phyloP scores from a whole-genome alignment of 2,888 invertebrate species.

The Embidobia sp. region DNA sequence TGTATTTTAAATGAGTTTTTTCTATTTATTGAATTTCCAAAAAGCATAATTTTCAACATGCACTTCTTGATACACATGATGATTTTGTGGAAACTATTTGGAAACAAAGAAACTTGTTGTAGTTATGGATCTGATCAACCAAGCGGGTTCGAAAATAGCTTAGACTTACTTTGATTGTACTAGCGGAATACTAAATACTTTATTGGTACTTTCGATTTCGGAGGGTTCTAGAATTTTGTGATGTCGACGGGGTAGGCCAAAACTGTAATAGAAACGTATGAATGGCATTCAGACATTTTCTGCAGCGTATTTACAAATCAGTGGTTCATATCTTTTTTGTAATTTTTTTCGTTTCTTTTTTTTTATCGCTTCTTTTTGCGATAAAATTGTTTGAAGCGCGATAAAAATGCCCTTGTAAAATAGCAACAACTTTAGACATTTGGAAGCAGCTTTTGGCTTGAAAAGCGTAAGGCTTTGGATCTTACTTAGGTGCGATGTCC shows the following conservation, averaged over 20 bases:
- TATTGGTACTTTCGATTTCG: slow-evolving; percentile 74
- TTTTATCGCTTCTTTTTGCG: slow-evolving; percentile 1
- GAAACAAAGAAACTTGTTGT: slow-evolving; percentile 56
- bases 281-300: slow-evolving; percentile 58
- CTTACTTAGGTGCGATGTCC: slow-evolving; percentile 94
- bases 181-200: slow-evolving; percentile 76
- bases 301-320: slow-evolving; percentile 34
- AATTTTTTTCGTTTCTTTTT: slow-evolving; percentile 12
- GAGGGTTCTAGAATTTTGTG: slow-evolving; percentile 72
- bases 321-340: slow-evolving; percentile 6
- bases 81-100: slow-evolving; percentile 43
- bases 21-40: no score
- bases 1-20: no score
- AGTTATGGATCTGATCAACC: slow-evolving; percentile 59
- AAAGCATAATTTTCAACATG: slow-evolving; percentile 40
- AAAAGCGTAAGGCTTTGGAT: slow-evolving; percentile 67
- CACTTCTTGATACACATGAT: slow-evolving; percentile 22
- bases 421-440: slow-evolving; percentile 31
- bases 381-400: slow-evolving; percentile 11
- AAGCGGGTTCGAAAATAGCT: slow-evolving; percentile 65
- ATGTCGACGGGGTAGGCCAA: slow-evolving; percentile 73
- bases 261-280: slow-evolving; percentile 73
- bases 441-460: slow-evolving; percentile 28
- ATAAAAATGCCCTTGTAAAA: slow-evolving; percentile 32
- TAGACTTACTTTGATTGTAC: slow-evolving; percentile 75